Conservation (phyloP, 2,797 vertebrate species). For the Phyllotis vaccarum region DNA sequence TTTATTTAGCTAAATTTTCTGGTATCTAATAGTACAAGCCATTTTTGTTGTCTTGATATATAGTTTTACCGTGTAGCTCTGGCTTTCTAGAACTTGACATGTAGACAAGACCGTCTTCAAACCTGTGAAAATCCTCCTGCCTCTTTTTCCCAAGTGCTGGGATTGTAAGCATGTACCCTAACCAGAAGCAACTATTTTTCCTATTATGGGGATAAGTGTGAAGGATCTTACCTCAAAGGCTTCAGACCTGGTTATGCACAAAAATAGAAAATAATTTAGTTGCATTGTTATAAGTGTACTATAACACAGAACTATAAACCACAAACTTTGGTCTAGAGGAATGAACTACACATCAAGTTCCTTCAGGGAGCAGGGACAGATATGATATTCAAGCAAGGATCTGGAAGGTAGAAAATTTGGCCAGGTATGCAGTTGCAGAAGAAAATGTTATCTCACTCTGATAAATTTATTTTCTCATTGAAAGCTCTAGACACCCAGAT, state of each 20-base stretch:
- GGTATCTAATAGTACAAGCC: background rate
- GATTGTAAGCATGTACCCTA: background rate
- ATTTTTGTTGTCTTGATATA: background rate
- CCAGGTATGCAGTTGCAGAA: background rate
- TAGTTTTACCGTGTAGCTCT: background rate
- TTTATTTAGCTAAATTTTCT: background rate
- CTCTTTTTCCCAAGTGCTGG: background rate
- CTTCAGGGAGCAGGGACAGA: background rate
- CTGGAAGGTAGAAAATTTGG: background rate
- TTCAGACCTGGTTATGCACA: background rate
- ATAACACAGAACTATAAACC: background rate
- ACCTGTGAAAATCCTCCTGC: background rate
- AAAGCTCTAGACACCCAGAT: background rate
- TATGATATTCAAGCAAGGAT: background rate
- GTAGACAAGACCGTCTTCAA: background rate
- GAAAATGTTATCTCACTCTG: background rate
- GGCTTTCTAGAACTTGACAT: background rate
- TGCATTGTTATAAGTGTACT: background rate
- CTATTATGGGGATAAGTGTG: background rate
- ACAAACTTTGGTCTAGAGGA: background rate
- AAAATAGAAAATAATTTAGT: constrained; percentile 18
- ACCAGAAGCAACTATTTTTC: background rate
- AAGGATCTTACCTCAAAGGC: background rate
- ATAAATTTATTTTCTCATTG: background rate
- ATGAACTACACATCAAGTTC: background rate